A percentile compares a stretch with the other conserved stretches of the same genome.
Conservation (phyloP, 2,888 invertebrate species). For the Leptinotarsa rubiginosa region DNA sequence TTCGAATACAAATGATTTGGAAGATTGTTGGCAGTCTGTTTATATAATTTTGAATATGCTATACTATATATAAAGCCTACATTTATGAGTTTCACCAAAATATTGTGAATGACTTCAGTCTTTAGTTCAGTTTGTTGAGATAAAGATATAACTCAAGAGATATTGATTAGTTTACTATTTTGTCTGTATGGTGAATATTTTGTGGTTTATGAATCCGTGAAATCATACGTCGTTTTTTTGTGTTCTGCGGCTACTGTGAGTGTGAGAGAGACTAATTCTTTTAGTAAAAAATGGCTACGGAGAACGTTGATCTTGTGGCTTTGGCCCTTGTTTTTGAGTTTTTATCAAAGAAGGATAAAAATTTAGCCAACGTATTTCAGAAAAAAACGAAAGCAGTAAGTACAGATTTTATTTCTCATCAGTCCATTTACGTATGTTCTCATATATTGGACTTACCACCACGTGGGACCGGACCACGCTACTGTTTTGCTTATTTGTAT, state of each 20-base stretch:
- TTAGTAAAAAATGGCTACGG: constrained; percentile 60
- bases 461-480: constrained; percentile 31
- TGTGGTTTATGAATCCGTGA: too few relatives aligned
- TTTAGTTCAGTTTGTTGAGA: too few relatives aligned
- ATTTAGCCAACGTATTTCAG: constrained; percentile 76
- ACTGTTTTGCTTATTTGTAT: neutral
- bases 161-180: too few relatives aligned
- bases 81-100: too few relatives aligned
- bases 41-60: too few relatives aligned
- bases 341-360: constrained; percentile 74
- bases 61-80: too few relatives aligned
- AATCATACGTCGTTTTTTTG: too few relatives aligned
- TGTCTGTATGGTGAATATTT: too few relatives aligned
- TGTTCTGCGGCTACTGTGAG: neutral
- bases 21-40: too few relatives aligned
- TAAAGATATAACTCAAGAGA: too few relatives aligned
- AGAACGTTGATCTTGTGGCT: constrained; percentile 63
- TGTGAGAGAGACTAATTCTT: neutral
- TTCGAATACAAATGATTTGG: too few relatives aligned
- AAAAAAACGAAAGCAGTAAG: constrained; percentile 75
- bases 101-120: too few relatives aligned
- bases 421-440: neutral
- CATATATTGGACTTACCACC: constrained; percentile 4
- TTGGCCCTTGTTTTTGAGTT: constrained; percentile 76
- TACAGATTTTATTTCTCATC: constrained; percentile 69